Evolutionary conservation across 2,888 invertebrate species (phyloP), one percentile per base, ranked within the genome.

Genomic region (Tetranychus piercei): DNA sequence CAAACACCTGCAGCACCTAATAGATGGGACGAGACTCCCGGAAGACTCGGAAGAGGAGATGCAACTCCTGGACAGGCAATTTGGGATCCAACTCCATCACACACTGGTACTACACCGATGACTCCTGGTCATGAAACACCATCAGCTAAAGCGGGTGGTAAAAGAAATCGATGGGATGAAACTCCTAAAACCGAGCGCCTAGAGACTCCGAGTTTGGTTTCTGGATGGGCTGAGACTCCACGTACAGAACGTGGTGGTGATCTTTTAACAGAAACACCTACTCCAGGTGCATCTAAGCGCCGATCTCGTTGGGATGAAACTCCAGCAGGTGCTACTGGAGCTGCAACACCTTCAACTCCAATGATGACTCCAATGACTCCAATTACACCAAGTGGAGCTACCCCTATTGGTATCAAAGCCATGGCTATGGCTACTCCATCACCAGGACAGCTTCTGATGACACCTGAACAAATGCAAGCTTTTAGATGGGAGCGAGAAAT

Each of bases 201-300:
- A 88, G 95, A 95, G 85, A 96, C 96, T 0, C 95, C 96, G 0
- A 95, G 94, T 0, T 93, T 96, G 82, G 89, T 88, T 78, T 92
- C 94, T 81, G 97, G 97, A 1, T 99, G 99, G 99, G 97, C 97
- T 20, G 99, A 99, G 84, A 99, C 99, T 0, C 99, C 99, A 0
- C 89, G 94, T 77, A 93, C 95, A 0, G 95, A 96, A 82, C 88
- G 96, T 75, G 88, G 89, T 5, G 87, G 87, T 1, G 86, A 86
- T 79, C 86, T 88, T 15, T 90, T 90, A 80, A 83, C 93, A 80
- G 94, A 94, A 83, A 92, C 93, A 0, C 93, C 95, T 0, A 95
- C 95, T 0, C 94, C 95, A 0, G 91, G 93, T 55, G 90, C 92
- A 1, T 92, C 94, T 74, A 99, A 99, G 83, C 87, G 99, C 0